These are phyloP conservation scores for Belgica antarctica DNA, from an alignment of 2,888 invertebrate species.

Conservation along the genomic window DNA sequence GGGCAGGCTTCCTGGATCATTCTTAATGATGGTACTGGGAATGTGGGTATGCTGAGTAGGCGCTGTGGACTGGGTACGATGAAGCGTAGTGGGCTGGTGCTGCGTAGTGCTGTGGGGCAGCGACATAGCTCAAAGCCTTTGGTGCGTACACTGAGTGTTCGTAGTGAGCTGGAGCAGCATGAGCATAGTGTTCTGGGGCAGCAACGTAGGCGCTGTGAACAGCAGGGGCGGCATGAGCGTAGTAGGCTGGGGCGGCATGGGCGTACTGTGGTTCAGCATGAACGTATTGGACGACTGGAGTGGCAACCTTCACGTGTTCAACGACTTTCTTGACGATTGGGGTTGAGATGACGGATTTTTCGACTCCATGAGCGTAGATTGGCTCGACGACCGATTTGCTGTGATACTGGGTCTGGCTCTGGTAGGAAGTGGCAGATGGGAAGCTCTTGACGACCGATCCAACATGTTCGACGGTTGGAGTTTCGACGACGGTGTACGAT, in stretches of 20 bases:
- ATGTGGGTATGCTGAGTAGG: slow-evolving; percentile 14
- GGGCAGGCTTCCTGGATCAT: neutral
- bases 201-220: slow-evolving; percentile 4
- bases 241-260: neutral
- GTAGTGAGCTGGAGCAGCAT: neutral
- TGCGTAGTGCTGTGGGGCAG: slow-evolving; percentile 20
- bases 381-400: slow-evolving; percentile 37
- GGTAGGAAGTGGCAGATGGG: slow-evolving; percentile 36
- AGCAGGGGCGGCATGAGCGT: neutral
- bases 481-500: slow-evolving; percentile 23
- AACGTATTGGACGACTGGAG: neutral
- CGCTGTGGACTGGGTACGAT: no score
- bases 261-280: slow-evolving; percentile 24
- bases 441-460: slow-evolving; percentile 1
- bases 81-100: neutral
- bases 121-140: neutral
- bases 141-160: slow-evolving; percentile 6
- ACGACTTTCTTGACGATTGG: slow-evolving; percentile 34
- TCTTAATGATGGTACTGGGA: neutral
- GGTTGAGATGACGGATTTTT: slow-evolving; percentile 14
- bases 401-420: slow-evolving; percentile 30
- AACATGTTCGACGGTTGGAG: slow-evolving; percentile 31
- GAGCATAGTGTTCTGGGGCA: neutral
- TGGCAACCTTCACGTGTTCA: slow-evolving; percentile 21
- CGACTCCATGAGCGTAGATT: slow-evolving; percentile 43